A percentile compares a stretch with the other conserved stretches of the same genome.
Evolutionary conservation across 2,113 vertebrate genomes (phyloP).

Genomic region (Gallinago paraguaiae): DNA sequence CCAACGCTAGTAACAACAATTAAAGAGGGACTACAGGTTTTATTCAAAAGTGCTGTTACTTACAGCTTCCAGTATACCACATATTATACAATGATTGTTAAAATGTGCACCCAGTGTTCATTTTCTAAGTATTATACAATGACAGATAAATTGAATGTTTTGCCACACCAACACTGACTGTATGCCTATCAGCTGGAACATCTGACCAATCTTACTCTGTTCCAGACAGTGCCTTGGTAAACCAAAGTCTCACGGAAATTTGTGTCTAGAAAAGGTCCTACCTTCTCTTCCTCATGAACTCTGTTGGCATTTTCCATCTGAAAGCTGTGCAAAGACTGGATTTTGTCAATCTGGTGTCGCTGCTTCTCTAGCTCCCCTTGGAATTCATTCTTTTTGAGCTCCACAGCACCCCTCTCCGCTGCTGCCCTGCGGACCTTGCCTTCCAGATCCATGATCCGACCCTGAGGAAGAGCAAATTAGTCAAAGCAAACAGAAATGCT

Average conservation of each 20-base stretch:
- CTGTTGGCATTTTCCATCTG: slow-evolving; percentile 82
- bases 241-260: background rate
- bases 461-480: slow-evolving; percentile 65
- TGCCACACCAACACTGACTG: background rate
- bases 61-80: background rate
- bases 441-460: slow-evolving; percentile 85
- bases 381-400: slow-evolving; percentile 88
- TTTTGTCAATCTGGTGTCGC: slow-evolving; percentile 80
- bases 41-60: background rate
- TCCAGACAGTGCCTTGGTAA: background rate
- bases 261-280: slow-evolving; percentile 6
- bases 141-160: background rate
- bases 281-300: slow-evolving; percentile 86
- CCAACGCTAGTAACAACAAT: background rate
- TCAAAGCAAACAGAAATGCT: background rate
- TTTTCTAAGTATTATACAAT: background rate
- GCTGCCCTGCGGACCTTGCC: slow-evolving; percentile 79
- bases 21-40: background rate
- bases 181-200: background rate
- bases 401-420: slow-evolving; percentile 80
- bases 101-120: background rate
- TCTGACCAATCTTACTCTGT: fast-evolving
- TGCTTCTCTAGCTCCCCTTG: slow-evolving; percentile 86
- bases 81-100: background rate
- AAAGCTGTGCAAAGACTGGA: slow-evolving; percentile 82